Base-by-base conservation (phyloP, 2,113 vertebrate species). In the Hoplias malabaricus region DNA sequence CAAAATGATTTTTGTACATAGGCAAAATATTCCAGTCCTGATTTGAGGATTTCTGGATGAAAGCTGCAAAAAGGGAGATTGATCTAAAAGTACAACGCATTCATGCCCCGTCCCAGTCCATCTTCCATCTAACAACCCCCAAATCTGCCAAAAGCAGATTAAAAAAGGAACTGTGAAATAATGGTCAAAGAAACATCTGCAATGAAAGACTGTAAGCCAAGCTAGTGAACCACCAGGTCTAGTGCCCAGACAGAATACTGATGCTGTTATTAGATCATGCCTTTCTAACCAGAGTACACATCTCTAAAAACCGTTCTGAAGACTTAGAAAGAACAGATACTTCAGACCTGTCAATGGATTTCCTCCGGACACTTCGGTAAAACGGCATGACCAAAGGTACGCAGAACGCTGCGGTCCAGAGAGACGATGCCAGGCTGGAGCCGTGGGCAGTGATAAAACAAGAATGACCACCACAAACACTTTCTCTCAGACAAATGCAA, bases 401-500 rank as follows among this genome's bases (percentile, higher is more conserved):
- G 9, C 3, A 4, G 2, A 5, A n/a, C n/a, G n/a, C n/a, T n/a
- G n/a, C n/a, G n/a, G n/a, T n/a, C 3, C 2, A 2, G 40, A 2
- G 48, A 19, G 6, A 10, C 14, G 48, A 53, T 53, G 48, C 48
- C 48, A 53, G 48, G 48, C 48, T 53, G 48, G 48, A 9, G 48
- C 12, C 5, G 16, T 19, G 43, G 43, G 43, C 43, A 48, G 43
- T 19, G 43, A 6, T 5, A 48, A 48, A 48, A 5, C 43, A 5
- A 48, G 43, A 48, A 5, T 48, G 43, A 23, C n/a, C 48, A 53
- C 48, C 6, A 23, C 48, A 53, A 19, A 48, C 6, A 53, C 48
- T 53, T 19, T 48, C 43, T 48, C 43, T 53, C 48, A 53, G 48
- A 21, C 48, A 21, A 21, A 2, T 9, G 46, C 4, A 19, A 19